These are phyloP conservation scores for Oryzias javanicus DNA, from an alignment of 2,113 vertebrate genomes.

Conservation along the genomic window DNA sequence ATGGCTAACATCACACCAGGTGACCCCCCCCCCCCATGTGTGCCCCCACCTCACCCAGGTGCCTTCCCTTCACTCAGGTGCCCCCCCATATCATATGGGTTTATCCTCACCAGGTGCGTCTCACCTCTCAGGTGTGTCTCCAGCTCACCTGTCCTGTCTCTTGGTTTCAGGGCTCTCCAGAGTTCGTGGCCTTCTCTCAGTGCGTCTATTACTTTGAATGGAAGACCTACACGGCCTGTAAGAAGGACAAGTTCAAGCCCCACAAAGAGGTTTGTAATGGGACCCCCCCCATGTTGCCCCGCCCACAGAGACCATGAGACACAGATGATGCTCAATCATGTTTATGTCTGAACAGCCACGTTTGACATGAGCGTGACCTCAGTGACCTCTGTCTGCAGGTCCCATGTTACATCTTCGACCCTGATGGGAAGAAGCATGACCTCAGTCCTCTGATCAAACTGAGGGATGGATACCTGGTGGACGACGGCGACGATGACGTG, in stretches of 20 bases:
- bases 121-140: background rate
- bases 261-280: slow-evolving; percentile 85
- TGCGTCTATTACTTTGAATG: slow-evolving; percentile 97
- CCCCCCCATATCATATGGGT: no score
- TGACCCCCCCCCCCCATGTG: no score
- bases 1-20: no score
- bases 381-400: slow-evolving; percentile 75
- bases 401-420: slow-evolving; percentile 88
- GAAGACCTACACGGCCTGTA: slow-evolving; percentile 89
- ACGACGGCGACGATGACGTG: slow-evolving; percentile 83
- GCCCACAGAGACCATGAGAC: background rate
- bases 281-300: background rate
- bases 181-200: slow-evolving; percentile 86
- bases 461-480: slow-evolving; percentile 85
- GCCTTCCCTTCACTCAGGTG: no score
- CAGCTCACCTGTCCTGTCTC: background rate
- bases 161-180: slow-evolving; percentile 85
- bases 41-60: no score
- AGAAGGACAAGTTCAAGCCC: slow-evolving; percentile 86
- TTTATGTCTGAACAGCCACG: background rate
- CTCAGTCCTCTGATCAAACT: slow-evolving; percentile 88
- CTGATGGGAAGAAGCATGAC: slow-evolving; percentile 85
- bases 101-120: no score
- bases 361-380: no score
- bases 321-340: background rate